These are phyloP conservation scores for Onchidella celtica DNA, from an alignment of 2,888 invertebrate genomes.

Conservation along the genomic window DNA sequence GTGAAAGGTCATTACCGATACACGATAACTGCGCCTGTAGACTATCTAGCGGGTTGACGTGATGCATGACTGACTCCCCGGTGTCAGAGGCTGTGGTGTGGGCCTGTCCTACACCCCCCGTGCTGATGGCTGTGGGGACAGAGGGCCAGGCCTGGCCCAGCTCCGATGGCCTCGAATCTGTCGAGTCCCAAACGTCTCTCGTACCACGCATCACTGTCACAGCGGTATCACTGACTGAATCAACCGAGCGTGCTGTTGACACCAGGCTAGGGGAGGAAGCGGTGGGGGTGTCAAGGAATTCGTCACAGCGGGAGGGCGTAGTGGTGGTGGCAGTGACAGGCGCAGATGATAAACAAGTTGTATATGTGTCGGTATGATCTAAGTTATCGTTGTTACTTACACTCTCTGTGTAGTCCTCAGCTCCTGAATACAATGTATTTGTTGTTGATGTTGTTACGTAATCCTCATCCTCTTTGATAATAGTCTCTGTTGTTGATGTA, in stretches of 20 bases:
- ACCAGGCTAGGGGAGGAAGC: background rate
- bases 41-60: slow-evolving; percentile 25
- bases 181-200: background rate
- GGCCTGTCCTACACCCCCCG: background rate
- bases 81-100: background rate
- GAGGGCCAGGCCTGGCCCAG: background rate
- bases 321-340: background rate
- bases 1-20: background rate
- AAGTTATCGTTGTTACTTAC: background rate
- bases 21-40: slow-evolving; percentile 47
- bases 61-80: background rate
- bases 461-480: background rate
- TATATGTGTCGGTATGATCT: background rate
- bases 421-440: background rate
- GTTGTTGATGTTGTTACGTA: background rate
- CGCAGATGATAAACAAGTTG: background rate
- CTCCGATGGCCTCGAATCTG: too few species aligned
- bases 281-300: background rate
- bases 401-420: background rate
- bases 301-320: background rate
- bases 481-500: background rate
- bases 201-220: background rate
- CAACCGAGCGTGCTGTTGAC: background rate
- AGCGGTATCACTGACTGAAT: too few species aligned
- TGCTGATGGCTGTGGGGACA: background rate